A percentile compares a stretch with the other conserved stretches of the same genome.
Evolutionary conservation across 2,113 vertebrate species (phyloP).

Genomic region (Argyrosomus japonicus): DNA sequence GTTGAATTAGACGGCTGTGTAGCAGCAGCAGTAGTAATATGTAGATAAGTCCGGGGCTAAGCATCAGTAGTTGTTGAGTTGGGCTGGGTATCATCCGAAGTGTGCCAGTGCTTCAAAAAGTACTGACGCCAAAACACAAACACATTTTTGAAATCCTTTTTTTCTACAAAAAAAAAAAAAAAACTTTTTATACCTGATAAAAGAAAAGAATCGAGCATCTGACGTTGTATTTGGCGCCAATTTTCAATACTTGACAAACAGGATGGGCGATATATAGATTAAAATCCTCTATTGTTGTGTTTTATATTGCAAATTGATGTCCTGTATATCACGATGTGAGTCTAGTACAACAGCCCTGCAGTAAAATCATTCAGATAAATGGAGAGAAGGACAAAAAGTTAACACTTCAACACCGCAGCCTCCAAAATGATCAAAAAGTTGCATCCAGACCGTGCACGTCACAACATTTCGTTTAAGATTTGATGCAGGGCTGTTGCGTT

Average conservation of each 20-base stretch:
- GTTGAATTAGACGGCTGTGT: slow-evolving; percentile 20
- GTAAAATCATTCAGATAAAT: no score
- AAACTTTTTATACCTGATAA: background rate
- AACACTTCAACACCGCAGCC: background rate
- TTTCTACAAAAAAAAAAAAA: background rate
- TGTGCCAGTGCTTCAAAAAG: background rate
- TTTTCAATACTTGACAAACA: background rate
- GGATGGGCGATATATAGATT: background rate
- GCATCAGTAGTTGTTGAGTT: background rate
- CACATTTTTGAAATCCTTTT: background rate
- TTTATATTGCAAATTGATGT: slow-evolving; percentile 18
- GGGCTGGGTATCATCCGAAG: slow-evolving; percentile 41
- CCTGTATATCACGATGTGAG: slow-evolving; percentile 3
- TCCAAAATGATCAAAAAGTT: background rate
- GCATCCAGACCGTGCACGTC: background rate
- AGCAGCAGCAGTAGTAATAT: slow-evolving; percentile 1
- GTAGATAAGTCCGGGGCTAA: slow-evolving; percentile 27
- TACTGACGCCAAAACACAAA: slow-evolving; percentile 4
- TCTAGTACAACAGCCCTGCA: background rate
- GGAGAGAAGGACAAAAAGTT: no score
- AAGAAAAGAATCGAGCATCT: background rate
- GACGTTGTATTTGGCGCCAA: background rate
- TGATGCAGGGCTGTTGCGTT: background rate
- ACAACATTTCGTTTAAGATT: background rate
- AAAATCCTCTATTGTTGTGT: background rate